Evolutionary conservation across 1,140 invertebrate genomes (phyloP).

Genomic region (Whitmania pigra): DNA sequence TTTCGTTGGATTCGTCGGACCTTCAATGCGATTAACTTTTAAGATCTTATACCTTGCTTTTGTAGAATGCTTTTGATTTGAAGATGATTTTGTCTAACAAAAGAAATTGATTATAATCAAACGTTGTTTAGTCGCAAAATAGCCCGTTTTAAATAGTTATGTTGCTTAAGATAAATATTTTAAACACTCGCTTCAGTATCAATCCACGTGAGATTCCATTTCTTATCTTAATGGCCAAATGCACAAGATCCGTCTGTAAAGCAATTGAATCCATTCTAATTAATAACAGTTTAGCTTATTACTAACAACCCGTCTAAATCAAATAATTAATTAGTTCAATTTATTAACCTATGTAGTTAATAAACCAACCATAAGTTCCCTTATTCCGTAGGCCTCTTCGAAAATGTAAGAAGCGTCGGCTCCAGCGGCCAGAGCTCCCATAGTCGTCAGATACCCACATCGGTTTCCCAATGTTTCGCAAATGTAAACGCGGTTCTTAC

Average conservation of each 20-base stretch:
- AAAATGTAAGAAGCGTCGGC: constrained; percentile 97
- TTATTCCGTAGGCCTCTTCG: constrained; percentile 88
- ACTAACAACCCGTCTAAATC: no score
- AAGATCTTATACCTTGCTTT: neutral
- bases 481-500: constrained; percentile 59
- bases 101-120: no score
- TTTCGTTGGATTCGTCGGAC: constrained; percentile 12
- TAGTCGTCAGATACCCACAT: constrained; percentile 90
- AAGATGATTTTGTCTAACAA: no score
- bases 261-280: neutral
- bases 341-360: neutral
- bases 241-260: constrained; percentile 13
- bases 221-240: constrained; percentile 15
- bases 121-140: no score
- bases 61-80: no score
- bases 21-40: neutral
- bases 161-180: neutral
- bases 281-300: no score
- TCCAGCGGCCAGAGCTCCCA: constrained; percentile 84
- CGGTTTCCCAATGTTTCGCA: constrained; percentile 98
- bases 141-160: no score
- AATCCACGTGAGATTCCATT: constrained; percentile 7
- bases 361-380: constrained; percentile 64
- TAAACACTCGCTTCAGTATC: neutral
- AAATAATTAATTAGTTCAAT: no score